These are phyloP conservation scores for Antedon bifida DNA, from an alignment of 35 echinoderm and acorn worm genomes.

Conservation along the genomic window DNA sequence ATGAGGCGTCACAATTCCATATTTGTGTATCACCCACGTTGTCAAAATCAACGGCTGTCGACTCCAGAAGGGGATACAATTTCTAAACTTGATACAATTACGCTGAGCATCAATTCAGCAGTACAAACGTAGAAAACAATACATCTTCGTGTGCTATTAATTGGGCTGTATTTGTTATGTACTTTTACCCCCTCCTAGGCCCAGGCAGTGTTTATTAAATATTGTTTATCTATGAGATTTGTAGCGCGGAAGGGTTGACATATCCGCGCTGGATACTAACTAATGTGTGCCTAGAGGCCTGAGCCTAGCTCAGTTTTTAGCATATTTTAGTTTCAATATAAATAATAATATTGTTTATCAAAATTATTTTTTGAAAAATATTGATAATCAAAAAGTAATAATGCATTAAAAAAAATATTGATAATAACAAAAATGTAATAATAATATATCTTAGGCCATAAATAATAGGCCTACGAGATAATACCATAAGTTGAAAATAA, in stretches of 20 bases:
- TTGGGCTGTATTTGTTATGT: background rate
- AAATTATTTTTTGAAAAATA: too few relatives aligned
- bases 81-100: background rate
- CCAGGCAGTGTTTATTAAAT: slow-evolving; percentile 1
- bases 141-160: background rate
- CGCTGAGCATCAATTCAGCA: background rate
- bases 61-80: background rate
- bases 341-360: background rate
- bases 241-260: background rate
- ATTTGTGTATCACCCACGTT: background rate
- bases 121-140: background rate
- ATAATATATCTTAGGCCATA: too few relatives aligned
- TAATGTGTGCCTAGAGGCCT: background rate
- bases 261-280: background rate
- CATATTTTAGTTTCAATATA: background rate
- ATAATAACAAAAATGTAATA: background rate
- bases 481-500: too few relatives aligned
- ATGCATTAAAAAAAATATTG: background rate
- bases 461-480: too few relatives aligned
- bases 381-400: background rate
- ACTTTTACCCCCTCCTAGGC: background rate
- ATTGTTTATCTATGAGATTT: background rate
- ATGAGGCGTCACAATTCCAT: background rate
- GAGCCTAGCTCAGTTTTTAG: background rate
- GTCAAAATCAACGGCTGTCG: background rate